A percentile compares a stretch with the other conserved stretches of the same genome.
Conservation (phyloP, 2,797 vertebrate genomes). For the Synanceia verrucosa region DNA sequence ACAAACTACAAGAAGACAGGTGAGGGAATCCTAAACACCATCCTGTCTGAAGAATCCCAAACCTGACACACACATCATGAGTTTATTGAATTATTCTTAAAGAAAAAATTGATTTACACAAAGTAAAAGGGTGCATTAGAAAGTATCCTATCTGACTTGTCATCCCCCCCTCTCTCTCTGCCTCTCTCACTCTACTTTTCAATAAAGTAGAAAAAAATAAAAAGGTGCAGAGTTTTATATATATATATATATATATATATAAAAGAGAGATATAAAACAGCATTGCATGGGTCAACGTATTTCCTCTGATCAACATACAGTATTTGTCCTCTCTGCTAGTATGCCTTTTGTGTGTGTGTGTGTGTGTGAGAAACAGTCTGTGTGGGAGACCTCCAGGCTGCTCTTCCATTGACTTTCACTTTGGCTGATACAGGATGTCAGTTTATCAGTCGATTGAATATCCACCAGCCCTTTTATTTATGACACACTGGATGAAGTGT, state of each 20-base stretch:
- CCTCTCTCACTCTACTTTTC: too few relatives aligned
- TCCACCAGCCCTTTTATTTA: conserved; percentile 74
- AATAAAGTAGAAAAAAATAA: too few relatives aligned
- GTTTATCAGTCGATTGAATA: conserved; percentile 75
- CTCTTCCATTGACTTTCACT: conserved; percentile 73
- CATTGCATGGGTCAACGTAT: not conserved
- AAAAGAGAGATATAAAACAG: not conserved
- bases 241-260: too few relatives aligned
- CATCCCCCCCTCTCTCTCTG: too few relatives aligned
- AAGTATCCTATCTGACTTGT: not conserved
- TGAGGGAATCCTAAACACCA: conserved; percentile 19
- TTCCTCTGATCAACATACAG: conserved; percentile 27
- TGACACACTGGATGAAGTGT: conserved; percentile 68
- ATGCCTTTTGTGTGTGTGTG: not conserved
- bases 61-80: not conserved
- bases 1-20: conserved; percentile 11
- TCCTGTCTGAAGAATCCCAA: not conserved
- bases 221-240: too few relatives aligned
- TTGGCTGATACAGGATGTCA: conserved; percentile 70
- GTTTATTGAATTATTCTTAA: conserved; percentile 1
- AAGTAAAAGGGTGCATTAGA: too few relatives aligned
- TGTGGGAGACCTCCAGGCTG: conserved; percentile 51
- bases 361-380: conserved; percentile 10
- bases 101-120: not conserved
- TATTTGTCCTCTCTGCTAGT: conserved; percentile 17